Conservation (phyloP, 2,113 vertebrate genomes). For the Rhinopomastus cyanomelas region DNA sequence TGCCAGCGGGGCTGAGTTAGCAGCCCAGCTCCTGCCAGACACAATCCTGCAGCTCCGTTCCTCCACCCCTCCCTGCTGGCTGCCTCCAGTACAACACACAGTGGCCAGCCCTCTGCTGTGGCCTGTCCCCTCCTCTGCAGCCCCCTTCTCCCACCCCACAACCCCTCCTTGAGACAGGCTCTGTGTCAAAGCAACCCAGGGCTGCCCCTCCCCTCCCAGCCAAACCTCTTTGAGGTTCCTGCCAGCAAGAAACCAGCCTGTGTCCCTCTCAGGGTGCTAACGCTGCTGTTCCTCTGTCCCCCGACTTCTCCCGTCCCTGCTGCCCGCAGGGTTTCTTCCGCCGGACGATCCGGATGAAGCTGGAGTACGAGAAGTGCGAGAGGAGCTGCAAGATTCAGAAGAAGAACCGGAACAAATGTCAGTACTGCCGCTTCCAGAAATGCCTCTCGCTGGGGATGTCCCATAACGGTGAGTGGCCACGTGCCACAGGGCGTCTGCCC, state of each 20-base stretch:
- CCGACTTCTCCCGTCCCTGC: not conserved
- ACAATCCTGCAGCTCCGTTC: too few species aligned
- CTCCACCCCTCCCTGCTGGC: not conserved
- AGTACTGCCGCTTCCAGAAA: constrained; percentile 99
- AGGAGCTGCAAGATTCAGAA: constrained; percentile 95
- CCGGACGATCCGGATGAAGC: constrained; percentile 94
- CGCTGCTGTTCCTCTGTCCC: not conserved
- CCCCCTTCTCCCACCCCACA: not conserved
- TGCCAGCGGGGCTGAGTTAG: not conserved
- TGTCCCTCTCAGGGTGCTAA: not conserved
- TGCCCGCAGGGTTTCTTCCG: constrained; percentile 91
- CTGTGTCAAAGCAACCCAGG: not conserved
- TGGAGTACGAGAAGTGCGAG: constrained; percentile 93
- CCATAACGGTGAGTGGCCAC: constrained; percentile 86
- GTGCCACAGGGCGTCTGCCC: not conserved
- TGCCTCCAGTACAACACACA: not conserved
- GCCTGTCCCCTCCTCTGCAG: not conserved
- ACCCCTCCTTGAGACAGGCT: not conserved
- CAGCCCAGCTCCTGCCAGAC: not conserved
- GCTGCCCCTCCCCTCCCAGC: not conserved
- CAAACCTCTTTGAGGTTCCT: not conserved
- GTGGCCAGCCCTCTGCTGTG: too few species aligned
- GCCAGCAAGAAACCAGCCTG: not conserved
- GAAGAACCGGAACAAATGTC: constrained; percentile 98
- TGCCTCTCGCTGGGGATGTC: constrained; percentile 97